phyloP scores from a whole-genome alignment of 1,140 invertebrate genomes.

The Meteorus sp. region DNA sequence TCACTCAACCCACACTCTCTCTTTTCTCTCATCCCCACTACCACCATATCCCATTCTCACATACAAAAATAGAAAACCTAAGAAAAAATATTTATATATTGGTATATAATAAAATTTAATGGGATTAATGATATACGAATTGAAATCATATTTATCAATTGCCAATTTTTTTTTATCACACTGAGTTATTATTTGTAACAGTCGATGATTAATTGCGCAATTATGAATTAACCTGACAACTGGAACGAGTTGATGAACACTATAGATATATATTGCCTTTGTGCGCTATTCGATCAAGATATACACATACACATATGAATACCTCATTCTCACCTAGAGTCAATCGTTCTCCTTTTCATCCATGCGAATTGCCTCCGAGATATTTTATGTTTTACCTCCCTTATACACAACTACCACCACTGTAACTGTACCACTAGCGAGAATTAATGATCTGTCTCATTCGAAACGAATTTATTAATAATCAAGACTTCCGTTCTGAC shows the following conservation, averaged over 20 bases:
- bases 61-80: too few relatives aligned
- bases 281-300: conserved; percentile 10
- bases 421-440: neutral
- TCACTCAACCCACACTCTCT: neutral
- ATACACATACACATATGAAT: neutral
- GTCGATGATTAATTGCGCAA: conserved; percentile 23
- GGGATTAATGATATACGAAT: conserved; percentile 16
- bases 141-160: conserved; percentile 27
- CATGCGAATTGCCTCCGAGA: conserved; percentile 7
- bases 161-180: conserved; percentile 16
- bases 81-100: neutral
- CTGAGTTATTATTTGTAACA: neutral
- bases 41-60: too few relatives aligned
- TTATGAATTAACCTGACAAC: conserved; percentile 30
- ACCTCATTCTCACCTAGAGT: neutral
- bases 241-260: conserved; percentile 20
- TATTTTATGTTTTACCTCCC: too few relatives aligned
- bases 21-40: neutral
- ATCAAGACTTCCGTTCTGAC: conserved; percentile 20
- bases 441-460: conserved; percentile 31
- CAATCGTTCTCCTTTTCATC: conserved; percentile 4
- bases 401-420: conserved; percentile 1
- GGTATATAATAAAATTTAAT: too few relatives aligned
- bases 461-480: conserved; percentile 30
- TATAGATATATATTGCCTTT: too few relatives aligned